Conservation (phyloP, 1,140 invertebrate genomes). For the Diuraphis noxia region DNA sequence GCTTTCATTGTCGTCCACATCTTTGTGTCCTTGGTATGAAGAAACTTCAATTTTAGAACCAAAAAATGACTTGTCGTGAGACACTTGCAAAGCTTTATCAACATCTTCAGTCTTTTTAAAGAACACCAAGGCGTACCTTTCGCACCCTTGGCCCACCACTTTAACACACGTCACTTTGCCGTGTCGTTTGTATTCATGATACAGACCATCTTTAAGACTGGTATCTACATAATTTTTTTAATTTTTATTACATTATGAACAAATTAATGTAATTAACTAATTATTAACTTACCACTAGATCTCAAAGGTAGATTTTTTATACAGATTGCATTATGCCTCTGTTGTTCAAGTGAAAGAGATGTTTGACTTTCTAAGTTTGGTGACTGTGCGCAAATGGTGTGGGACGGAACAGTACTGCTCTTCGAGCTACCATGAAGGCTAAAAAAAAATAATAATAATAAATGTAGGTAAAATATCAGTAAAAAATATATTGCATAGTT, state of each 20-base stretch:
- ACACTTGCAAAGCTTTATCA: slow-evolving; percentile 91
- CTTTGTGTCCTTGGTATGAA: slow-evolving; percentile 79
- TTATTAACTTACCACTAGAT: slow-evolving; percentile 67
- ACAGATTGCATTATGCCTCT: slow-evolving; percentile 83
- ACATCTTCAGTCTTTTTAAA: slow-evolving; percentile 97
- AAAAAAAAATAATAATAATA: slow-evolving; percentile 28
- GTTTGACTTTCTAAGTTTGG: slow-evolving; percentile 22
- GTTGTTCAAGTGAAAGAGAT: slow-evolving; percentile 65
- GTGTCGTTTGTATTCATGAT: slow-evolving; percentile 98
- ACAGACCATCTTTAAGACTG: slow-evolving; percentile 93
- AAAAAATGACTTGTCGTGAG: slow-evolving; percentile 95
- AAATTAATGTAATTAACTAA: slow-evolving; percentile 14
- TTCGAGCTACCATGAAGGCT: slow-evolving; percentile 56
- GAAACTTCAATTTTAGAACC: slow-evolving; percentile 92
- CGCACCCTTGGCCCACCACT: slow-evolving; percentile 78
- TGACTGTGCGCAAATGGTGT: slow-evolving; percentile 58
- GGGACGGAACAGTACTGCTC: slow-evolving; percentile 60
- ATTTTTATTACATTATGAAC: background rate
- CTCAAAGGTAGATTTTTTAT: slow-evolving; percentile 86
- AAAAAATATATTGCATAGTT: background rate
- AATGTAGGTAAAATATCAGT: background rate
- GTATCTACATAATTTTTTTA: slow-evolving; percentile 69
- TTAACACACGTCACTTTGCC: slow-evolving; percentile 96
- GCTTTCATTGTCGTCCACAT: slow-evolving; percentile 85
- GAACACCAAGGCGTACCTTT: slow-evolving; percentile 85